Evolutionary conservation across 2,797 vertebrate genomes (phyloP).

Genomic region (Hydrophis major): DNA sequence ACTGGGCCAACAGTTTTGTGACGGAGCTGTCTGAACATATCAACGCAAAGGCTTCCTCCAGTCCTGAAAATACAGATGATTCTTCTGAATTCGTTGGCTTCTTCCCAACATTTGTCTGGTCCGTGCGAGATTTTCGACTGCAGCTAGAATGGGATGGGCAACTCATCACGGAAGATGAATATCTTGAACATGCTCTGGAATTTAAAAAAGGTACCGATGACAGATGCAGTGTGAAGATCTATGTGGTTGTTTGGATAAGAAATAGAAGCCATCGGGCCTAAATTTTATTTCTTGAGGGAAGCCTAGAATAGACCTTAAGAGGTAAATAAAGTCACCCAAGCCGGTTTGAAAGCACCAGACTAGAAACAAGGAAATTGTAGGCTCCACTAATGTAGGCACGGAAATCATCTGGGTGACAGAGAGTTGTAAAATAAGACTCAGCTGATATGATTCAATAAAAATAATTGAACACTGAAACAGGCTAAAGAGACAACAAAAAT

Average conservation of each 20-base stretch:
- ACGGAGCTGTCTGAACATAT: too few relatives aligned
- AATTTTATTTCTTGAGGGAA: too few relatives aligned
- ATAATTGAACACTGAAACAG: neutral
- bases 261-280: neutral
- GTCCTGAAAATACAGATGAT: too few relatives aligned
- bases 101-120: conserved; percentile 1
- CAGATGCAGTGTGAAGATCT: neutral
- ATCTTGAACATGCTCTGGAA: neutral
- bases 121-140: conserved; percentile 7
- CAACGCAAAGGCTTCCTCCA: too few relatives aligned
- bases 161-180: neutral
- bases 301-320: too few relatives aligned
- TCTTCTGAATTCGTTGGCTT: conserved; percentile 12
- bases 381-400: too few relatives aligned
- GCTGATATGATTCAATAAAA: neutral
- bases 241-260: neutral
- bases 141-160: neutral
- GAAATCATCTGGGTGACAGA: neutral
- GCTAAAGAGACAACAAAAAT: neutral
- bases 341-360: too few relatives aligned
- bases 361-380: neutral
- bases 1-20: too few relatives aligned
- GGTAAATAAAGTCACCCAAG: too few relatives aligned
- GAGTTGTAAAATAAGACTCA: neutral
- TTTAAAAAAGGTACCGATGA: neutral